Evolutionary conservation across 2,888 invertebrate species (phyloP).

Genomic region (Byasa hedistus): DNA sequence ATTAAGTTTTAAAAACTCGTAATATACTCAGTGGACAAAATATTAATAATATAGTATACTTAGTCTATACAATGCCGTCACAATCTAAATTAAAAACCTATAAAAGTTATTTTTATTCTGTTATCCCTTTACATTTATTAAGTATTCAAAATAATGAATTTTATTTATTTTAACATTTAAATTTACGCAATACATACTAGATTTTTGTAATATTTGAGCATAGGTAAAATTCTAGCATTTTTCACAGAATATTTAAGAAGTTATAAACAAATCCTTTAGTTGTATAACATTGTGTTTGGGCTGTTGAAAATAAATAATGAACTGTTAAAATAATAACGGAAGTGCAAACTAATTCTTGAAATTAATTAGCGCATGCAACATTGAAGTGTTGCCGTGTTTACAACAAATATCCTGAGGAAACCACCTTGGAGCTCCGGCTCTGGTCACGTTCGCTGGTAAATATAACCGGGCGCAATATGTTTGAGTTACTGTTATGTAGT

Average conservation of each 20-base stretch:
- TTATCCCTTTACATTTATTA: no score
- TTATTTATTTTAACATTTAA: no score
- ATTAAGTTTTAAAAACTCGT: no score
- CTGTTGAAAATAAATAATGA: not conserved
- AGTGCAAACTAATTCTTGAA: slow-evolving; percentile 3
- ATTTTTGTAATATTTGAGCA: no score
- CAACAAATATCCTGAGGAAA: slow-evolving; percentile 23
- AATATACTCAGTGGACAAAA: not conserved
- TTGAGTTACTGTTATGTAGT: slow-evolving; percentile 26
- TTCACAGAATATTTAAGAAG: no score
- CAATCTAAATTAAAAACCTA: not conserved
- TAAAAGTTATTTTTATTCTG: not conserved
- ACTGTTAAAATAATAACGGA: slow-evolving; percentile 8
- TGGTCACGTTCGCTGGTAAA: slow-evolving; percentile 22
- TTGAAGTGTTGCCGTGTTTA: slow-evolving; percentile 17
- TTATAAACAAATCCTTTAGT: no score
- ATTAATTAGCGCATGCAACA: slow-evolving; percentile 19
- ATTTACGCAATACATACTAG: no score
- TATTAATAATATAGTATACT: not conserved
- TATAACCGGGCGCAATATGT: slow-evolving; percentile 21
- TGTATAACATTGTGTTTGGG: not conserved
- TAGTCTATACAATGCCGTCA: not conserved
- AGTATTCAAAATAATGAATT: no score
- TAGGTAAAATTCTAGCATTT: no score
- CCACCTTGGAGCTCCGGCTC: not conserved